A percentile compares a stretch with the other conserved stretches of the same genome.
These are phyloP conservation scores for Ursus arctos DNA, from an alignment of 2,113 vertebrate genomes.

Conservation along the genomic window DNA sequence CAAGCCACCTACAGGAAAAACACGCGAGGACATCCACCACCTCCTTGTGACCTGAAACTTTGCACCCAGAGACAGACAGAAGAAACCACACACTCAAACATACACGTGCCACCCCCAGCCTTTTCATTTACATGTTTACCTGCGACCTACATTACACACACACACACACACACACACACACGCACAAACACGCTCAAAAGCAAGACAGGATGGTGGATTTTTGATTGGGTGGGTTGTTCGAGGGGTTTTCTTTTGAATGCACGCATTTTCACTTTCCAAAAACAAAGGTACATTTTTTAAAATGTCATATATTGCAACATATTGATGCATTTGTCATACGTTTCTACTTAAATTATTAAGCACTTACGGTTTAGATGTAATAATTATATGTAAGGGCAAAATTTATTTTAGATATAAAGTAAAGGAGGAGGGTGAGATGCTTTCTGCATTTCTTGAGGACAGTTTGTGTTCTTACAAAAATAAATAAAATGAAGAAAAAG, in stretches of 20 bases:
- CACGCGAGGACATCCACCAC: neutral
- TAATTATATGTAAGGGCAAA: conserved; percentile 96
- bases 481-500: conserved; percentile 88
- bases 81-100: neutral
- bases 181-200: neutral
- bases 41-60: neutral
- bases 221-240: conserved; percentile 72
- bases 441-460: conserved; percentile 85
- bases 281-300: conserved; percentile 90
- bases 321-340: conserved; percentile 95
- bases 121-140: neutral
- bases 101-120: neutral
- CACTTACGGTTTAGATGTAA: conserved; percentile 95
- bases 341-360: conserved; percentile 98
- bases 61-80: neutral
- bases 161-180: neutral
- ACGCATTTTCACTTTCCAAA: conserved; percentile 93
- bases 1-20: conserved; percentile 51
- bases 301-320: conserved; percentile 96
- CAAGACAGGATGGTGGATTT: conserved; percentile 61
- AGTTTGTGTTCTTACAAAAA: conserved; percentile 86
- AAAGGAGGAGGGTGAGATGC: conserved; percentile 82
- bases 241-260: conserved; percentile 87
- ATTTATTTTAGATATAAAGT: conserved; percentile 97
- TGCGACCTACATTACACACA: neutral